Evolutionary conservation across 2,888 invertebrate genomes (phyloP), one percentile per base, ranked within the genome.

Genomic region (Coenonympha glycerion): DNA sequence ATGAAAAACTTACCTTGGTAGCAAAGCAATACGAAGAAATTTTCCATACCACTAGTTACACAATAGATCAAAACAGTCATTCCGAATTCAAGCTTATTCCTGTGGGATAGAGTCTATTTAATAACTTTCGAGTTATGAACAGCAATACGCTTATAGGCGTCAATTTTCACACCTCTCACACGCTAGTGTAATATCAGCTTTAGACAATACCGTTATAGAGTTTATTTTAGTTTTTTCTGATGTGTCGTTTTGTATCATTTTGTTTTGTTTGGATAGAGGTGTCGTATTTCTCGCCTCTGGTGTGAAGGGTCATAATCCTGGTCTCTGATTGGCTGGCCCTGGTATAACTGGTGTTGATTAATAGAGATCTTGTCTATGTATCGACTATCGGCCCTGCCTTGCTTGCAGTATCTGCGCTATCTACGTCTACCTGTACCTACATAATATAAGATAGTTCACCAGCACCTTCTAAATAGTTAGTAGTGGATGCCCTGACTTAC

Each of bases 261-360:
- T 63, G 49, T 6, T 33, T 60, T 45, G 37, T 49, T 49, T 44
- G 8, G 26, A 47, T 49, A 63, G 71, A 84, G 82, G 86, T 87
- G 86, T 86, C 75, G 77, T 65, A 74, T 86, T 85, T 87, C 86
- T 68, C 86, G 86, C 86, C 83, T 84, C 60, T 63, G 76, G 86
- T 80, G 86, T 84, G 78, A 87, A 86, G 86, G 86, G 85, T 78
- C 82, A 65, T 52, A 57, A 64, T 72, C 36, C 69, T 58, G 60
- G 49, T 2, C 56, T 33, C 66, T 73, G 76, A 86, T 87, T 87
- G 86, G 86, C 73, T 55, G 67, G 65, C 64, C 54, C 24, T 21
- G 24, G 26, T 8, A n/a, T 26, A 16, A 31, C 44, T 34, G 50
- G 74, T 76, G 76, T 69, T 76, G 73, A 80, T 80, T 76, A 72